A percentile compares a stretch with the other conserved stretches of the same genome.
phyloP scores from a whole-genome alignment of 2,888 invertebrate species.

The Apeira syringaria region DNA sequence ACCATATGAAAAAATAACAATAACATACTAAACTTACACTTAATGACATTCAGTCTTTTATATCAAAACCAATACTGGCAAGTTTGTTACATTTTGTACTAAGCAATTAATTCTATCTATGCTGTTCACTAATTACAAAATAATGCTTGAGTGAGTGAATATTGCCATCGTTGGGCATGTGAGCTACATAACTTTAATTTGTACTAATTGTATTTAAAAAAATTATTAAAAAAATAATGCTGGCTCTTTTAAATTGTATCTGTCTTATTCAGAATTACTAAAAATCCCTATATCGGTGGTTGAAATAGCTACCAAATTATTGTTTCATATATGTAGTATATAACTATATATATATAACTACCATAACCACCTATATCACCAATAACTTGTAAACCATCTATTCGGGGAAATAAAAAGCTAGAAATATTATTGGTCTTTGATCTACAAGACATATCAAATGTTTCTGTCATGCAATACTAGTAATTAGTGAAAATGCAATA shows the following conservation, averaged over 20 bases:
- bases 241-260: too few species aligned
- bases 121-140: slow-evolving; percentile 69
- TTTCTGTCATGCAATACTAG: slow-evolving; percentile 27
- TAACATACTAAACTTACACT: slow-evolving; percentile 57
- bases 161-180: too few species aligned
- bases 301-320: not conserved
- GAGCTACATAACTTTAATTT: too few species aligned
- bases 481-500: slow-evolving; percentile 70
- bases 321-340: too few species aligned
- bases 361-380: too few species aligned
- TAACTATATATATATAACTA: too few species aligned
- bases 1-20: slow-evolving; percentile 64
- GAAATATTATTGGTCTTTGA: too few species aligned
- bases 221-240: too few species aligned
- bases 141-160: too few species aligned
- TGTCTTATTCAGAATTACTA: too few species aligned
- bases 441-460: too few species aligned
- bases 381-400: slow-evolving; percentile 17
- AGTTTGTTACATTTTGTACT: slow-evolving; percentile 82
- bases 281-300: slow-evolving; percentile 2
- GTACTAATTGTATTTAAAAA: too few species aligned
- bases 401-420: slow-evolving; percentile 1
- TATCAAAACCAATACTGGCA: slow-evolving; percentile 83
- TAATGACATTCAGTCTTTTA: slow-evolving; percentile 82
- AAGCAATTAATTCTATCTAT: slow-evolving; percentile 68